phyloP scores from a whole-genome alignment of 2,113 vertebrate species.

The Brachyhypopomus occidentalis region DNA sequence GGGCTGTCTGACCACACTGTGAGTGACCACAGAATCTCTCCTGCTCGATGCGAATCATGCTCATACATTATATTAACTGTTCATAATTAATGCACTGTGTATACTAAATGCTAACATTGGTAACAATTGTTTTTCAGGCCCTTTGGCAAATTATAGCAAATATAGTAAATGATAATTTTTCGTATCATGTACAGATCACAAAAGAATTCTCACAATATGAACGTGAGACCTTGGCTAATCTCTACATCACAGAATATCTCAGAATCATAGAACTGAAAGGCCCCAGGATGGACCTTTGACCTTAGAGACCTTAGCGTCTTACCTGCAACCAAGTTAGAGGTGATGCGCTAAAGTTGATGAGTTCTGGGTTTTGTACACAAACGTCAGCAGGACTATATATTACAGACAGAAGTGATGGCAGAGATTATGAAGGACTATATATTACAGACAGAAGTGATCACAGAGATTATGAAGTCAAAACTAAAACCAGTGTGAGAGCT shows the following conservation, averaged over 20 bases:
- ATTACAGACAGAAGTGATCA: slow-evolving; percentile 5
- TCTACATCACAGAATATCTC: not conserved
- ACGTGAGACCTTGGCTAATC: no score
- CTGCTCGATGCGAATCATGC: not conserved
- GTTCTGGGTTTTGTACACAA: not conserved
- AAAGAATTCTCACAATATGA: no score
- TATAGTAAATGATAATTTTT: not conserved
- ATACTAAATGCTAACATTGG: not conserved
- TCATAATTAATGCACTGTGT: not conserved
- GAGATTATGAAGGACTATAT: not conserved
- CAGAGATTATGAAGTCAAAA: slow-evolving; percentile 18
- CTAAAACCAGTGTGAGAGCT: not conserved
- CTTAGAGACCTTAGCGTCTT: not conserved
- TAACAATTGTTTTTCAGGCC: not conserved
- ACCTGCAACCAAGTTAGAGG: not conserved
- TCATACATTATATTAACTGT: not conserved
- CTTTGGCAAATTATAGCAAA: not conserved
- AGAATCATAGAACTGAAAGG: not conserved
- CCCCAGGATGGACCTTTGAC: not conserved
- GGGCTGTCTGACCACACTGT: not conserved
- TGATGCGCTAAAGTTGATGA: not conserved
- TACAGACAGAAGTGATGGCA: not conserved
- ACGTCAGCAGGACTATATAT: slow-evolving; percentile 9
- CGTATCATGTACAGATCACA: not conserved
- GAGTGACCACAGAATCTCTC: not conserved